Conservation (phyloP, 2,888 invertebrate genomes). For the Melieria omissa region DNA sequence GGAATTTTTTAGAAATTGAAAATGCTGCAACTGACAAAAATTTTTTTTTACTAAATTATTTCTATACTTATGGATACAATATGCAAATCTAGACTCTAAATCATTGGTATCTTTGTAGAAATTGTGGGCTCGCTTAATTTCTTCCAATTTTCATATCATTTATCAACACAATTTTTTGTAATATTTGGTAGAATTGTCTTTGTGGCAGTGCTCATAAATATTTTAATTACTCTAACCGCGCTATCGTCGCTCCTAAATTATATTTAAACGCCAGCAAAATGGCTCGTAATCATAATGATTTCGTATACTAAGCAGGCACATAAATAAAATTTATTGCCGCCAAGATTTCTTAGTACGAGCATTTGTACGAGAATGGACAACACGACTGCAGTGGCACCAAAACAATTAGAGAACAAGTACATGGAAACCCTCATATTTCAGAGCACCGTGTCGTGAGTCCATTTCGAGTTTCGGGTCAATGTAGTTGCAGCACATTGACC, state of each 20-base stretch:
- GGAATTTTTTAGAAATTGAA: no score
- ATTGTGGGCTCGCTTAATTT: neutral
- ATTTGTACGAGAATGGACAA: neutral
- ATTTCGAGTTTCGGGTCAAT: no score
- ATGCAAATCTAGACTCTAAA: no score
- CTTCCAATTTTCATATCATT: neutral
- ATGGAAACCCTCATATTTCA: neutral
- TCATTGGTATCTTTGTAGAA: no score
- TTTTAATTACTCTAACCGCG: no score
- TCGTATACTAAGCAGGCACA: constrained; percentile 55
- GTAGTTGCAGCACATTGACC: no score
- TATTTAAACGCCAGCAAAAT: constrained; percentile 23
- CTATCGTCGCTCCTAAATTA: neutral
- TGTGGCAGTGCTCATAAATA: no score
- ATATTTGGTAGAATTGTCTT: no score
- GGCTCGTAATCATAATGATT: constrained; percentile 45
- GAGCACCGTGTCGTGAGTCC: neutral
- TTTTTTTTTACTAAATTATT: no score
- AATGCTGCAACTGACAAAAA: no score
- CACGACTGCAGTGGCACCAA: neutral
- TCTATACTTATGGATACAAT: no score
- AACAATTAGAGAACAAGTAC: neutral
- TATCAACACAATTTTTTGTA: neutral
- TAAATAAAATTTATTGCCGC: constrained; percentile 58
- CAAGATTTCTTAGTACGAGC: constrained; percentile 52